Conservation (phyloP, 2,797 vertebrate genomes). For the Sitta carolinensis region DNA sequence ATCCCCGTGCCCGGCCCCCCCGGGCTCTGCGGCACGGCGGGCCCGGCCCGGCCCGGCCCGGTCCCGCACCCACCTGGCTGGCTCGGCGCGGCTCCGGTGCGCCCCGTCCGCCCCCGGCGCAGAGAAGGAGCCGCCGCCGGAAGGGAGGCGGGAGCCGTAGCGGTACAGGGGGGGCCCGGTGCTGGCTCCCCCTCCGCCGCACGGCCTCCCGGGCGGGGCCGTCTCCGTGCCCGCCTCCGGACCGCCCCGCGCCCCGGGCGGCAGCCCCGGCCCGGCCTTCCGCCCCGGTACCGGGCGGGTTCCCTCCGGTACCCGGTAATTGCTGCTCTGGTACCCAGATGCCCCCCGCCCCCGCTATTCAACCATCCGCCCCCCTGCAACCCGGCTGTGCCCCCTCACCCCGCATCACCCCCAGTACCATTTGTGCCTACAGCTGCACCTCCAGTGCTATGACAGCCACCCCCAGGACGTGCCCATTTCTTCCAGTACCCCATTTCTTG, state of each 20-base stretch:
- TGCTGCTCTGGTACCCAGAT: not conserved
- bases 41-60: not conserved
- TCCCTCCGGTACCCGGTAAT: not conserved
- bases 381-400: not conserved
- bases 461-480: rapidly evolving
- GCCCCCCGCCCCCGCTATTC: not conserved
- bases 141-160: constrained; percentile 41
- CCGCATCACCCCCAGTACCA: not conserved
- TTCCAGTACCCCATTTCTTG: not conserved
- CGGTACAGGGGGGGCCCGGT: not conserved
- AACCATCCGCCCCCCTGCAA: too few relatives aligned
- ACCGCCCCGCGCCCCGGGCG: constrained; percentile 10
- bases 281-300: not conserved
- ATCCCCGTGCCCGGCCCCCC: not conserved
- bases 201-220: not conserved
- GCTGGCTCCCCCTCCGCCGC: constrained; percentile 35
- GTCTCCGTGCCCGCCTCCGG: constrained; percentile 7
- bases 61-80: constrained; percentile 33
- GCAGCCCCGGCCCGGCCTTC: not conserved
- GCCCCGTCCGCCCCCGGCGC: constrained; percentile 27
- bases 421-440: not conserved
- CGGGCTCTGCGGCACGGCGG: constrained; percentile 26
- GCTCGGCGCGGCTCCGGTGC: constrained; percentile 14
- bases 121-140: constrained; percentile 26
- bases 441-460: not conserved